phyloP scores from a whole-genome alignment of 1,140 invertebrate species.

The Limonius californicus region DNA sequence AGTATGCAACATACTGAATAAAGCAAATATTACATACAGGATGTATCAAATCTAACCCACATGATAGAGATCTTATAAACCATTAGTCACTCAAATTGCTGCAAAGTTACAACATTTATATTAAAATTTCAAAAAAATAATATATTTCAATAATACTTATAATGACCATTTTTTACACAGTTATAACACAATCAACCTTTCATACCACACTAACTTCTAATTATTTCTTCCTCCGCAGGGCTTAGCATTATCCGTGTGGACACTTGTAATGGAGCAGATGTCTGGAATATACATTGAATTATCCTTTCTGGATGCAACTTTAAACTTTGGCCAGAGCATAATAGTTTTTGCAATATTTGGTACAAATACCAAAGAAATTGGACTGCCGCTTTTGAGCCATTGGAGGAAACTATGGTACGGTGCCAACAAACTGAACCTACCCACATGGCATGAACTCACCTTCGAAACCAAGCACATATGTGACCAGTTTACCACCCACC shows the following conservation, averaged over 20 bases:
- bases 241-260: constrained; percentile 81
- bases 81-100: no score
- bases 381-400: constrained; percentile 61
- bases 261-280: constrained; percentile 77
- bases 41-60: no score
- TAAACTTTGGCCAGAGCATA: constrained; percentile 85
- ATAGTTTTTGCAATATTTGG: constrained; percentile 84
- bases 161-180: background rate
- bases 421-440: constrained; percentile 64
- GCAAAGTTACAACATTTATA: no score
- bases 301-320: constrained; percentile 82
- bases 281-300: constrained; percentile 88
- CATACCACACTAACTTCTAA: background rate
- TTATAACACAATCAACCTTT: background rate
- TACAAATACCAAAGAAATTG: constrained; percentile 69
- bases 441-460: constrained; percentile 68
- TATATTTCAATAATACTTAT: no score
- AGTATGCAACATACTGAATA: no score
- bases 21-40: no score
- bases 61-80: no score
- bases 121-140: no score
- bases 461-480: constrained; percentile 77
- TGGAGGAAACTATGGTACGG: constrained; percentile 64
- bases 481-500: constrained; percentile 83
- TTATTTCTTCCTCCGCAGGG: constrained; percentile 55